Conservation (phyloP, 1,140 invertebrate genomes). For the Plectus sambesii region DNA sequence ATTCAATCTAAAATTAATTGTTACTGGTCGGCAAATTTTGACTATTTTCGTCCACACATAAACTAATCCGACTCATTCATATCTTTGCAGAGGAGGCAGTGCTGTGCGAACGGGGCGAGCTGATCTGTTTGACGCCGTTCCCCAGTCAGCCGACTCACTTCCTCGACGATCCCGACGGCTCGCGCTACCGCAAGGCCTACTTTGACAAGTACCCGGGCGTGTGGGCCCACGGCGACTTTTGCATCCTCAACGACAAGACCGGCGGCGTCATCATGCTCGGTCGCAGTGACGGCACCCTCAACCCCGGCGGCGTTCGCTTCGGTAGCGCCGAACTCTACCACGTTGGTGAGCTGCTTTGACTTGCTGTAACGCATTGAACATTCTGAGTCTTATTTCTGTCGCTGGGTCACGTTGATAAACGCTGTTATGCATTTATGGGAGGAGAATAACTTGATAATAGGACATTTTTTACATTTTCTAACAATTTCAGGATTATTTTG, state of each 20-base stretch:
- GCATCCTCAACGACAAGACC: slow-evolving; percentile 51
- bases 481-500: too few species aligned
- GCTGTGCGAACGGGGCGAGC: slow-evolving; percentile 51
- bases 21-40: too few species aligned
- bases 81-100: slow-evolving; percentile 48
- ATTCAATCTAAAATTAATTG: too few species aligned
- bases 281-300: slow-evolving; percentile 55
- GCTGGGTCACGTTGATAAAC: too few species aligned
- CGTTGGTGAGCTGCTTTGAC: slow-evolving; percentile 47
- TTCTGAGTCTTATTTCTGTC: too few species aligned
- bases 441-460: too few species aligned
- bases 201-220: slow-evolving; percentile 52
- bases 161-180: slow-evolving; percentile 52
- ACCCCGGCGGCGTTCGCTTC: slow-evolving; percentile 57
- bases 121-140: slow-evolving; percentile 54
- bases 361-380: too few species aligned
- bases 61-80: too few species aligned
- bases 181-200: slow-evolving; percentile 54
- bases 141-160: slow-evolving; percentile 56
- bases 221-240: slow-evolving; percentile 56
- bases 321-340: slow-evolving; percentile 57
- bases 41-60: too few species aligned
- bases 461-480: too few species aligned
- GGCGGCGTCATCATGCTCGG: slow-evolving; percentile 55
- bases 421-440: too few species aligned